Evolutionary conservation across 2,113 vertebrate species (phyloP), one percentile per base, ranked within the genome.

Genomic region (Tricholaema leucomelas): DNA sequence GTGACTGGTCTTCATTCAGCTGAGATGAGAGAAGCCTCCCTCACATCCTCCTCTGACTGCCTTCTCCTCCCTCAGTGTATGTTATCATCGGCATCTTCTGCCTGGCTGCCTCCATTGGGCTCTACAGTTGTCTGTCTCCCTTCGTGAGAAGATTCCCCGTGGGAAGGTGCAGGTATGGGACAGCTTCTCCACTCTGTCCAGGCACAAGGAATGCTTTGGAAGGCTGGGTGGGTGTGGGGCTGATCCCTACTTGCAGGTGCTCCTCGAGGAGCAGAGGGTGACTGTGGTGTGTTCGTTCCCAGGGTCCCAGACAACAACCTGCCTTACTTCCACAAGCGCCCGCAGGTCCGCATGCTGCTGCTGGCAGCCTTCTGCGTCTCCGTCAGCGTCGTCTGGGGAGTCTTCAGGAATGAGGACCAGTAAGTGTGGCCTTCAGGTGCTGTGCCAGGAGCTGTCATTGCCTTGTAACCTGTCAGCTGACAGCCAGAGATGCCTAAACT

Each of bases 351-450:
- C 80, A 98, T 98, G 98, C 85, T 99, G 95, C 92, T 99, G 50
- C 96, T 99, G 95, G 98, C 98, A 0, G 86, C 97, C 4, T 92
- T 98, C 94, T 99, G 99, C 67, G 63, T 98, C 36, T 91, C 96
- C 3, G 90, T 99, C 95, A 99, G 98, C 30, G 2, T 98, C 61
- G 96, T 98, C 80, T 99, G 99, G 99, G 98, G 98, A 58, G 52
- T 99, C 93, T 99, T 99, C 97, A 98, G 99, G 76, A 99, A 99
- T 0, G 98, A 99, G 93, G 98, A 99, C 96, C 98, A 98, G 99
- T 99, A 95, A 98, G 99, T 98, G 56, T 38, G 0, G 12, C 46
- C 48, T 83, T 80, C 25, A 6, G 16, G 64, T 73, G 33, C 40
- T 70, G 4, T 54, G 5, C 78, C 25, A 6, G 33, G 86, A 78